Conservation (phyloP, 92 coral and sea anemone genomes). For the Epizoanthus rinbou region DNA sequence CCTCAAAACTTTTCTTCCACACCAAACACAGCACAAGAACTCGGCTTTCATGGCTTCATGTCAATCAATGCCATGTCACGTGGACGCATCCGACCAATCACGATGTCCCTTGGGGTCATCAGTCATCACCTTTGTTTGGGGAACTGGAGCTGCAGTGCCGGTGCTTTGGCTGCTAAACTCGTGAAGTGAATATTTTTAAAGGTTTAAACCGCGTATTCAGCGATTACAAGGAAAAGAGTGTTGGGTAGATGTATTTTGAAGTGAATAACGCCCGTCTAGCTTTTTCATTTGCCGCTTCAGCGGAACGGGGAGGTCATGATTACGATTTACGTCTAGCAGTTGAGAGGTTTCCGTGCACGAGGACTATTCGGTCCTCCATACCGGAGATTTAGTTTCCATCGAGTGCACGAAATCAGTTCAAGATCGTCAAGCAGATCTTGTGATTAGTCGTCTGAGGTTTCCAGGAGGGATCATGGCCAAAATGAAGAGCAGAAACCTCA, state of each 20-base stretch:
- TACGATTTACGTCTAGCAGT: not conserved
- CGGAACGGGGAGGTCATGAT: not conserved
- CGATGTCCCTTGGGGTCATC: conserved; percentile 47
- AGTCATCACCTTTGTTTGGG: conserved; percentile 72
- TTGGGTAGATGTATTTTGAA: not conserved
- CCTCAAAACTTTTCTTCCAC: conserved; percentile 68
- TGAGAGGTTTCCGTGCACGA: not conserved
- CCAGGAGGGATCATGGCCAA: conserved; percentile 21
- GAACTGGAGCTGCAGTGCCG: not conserved
- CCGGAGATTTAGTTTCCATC: not conserved
- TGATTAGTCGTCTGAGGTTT: not conserved
- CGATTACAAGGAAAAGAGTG: not conserved
- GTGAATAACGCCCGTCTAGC: not conserved
- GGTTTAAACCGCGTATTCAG: not conserved
- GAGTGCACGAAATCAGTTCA: conserved; percentile 16
- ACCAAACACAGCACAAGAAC: conserved; percentile 76
- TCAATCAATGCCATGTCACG: conserved; percentile 85
- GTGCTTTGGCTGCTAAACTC: not conserved
- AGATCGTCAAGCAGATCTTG: conserved; percentile 15
- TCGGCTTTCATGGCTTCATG: conserved; percentile 70
- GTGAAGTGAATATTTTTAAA: not conserved
- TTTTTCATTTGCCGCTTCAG: not conserved
- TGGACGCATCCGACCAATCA: conserved; percentile 73
- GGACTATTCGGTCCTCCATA: not conserved
- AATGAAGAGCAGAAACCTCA: conserved; percentile 25